Evolutionary conservation across 2,797 vertebrate species (phyloP), one percentile per base, ranked within the genome.

Genomic region (Graptemys geographica): DNA sequence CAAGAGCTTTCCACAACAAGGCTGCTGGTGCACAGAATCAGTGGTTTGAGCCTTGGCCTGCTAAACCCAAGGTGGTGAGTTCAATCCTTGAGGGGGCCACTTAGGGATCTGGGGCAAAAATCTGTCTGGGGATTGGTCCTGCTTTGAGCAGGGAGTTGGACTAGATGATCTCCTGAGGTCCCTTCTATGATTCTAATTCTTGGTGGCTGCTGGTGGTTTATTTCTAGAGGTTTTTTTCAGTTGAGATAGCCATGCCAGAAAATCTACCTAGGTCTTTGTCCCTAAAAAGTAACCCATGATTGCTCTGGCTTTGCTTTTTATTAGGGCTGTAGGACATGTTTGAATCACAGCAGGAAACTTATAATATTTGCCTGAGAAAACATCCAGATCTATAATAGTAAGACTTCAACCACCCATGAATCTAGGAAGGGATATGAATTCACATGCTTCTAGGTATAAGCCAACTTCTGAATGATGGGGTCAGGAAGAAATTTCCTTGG

Each of bases 211-310:
- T 21, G 3, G 28, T 4, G 2, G 44, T 81, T 37, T 51, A 2
- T 8, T 84, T 0, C 5, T 10, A 16, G 27, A 16, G 8, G 1
- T 49, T 72, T 87, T 87, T 3, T 65, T 25, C 4, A 59, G 15
- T 11, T 56, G 0, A 0, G 1, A n/a, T 8, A 2, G 3, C 44
- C 72, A 65, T 1, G 11, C 11, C 49, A 25, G 2, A 13, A 85
- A 81, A 81, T 90, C 6, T 9, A 21, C 6, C 9, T 76, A 47
- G 41, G 41, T 15, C 27, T 76, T 76, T 28, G 6, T 28, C 41
- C 10, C 47, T 6, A 0, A 8, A 72, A 81, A 78, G 7, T 19
- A 76, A 33, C 5, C 15, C 18, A 13, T 15, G 0, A 0, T 6
- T 65, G 41, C 15, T 15, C 2, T 0, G n/a, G 41, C 0, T 79